phyloP scores from a whole-genome alignment of 2,113 vertebrate genomes.

The Percina caprodes region DNA sequence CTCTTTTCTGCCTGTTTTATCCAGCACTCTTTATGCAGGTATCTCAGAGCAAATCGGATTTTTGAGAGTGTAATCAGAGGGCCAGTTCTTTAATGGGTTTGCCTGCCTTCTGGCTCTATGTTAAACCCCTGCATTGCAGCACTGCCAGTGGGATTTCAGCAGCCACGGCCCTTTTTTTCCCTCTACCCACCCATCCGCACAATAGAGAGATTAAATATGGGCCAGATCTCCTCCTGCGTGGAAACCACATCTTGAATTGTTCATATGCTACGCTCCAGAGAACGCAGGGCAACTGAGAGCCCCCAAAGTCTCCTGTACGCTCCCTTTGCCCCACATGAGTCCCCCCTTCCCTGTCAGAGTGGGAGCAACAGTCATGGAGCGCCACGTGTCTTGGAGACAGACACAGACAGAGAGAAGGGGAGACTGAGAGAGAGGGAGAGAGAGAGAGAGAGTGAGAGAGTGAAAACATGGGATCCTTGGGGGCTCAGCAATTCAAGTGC shows the following conservation, averaged over 20 bases:
- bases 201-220: slow-evolving; percentile 82
- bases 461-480: slow-evolving; percentile 53
- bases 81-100: slow-evolving; percentile 67
- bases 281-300: slow-evolving; percentile 62
- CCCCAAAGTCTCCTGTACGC: slow-evolving; percentile 64
- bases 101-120: slow-evolving; percentile 71
- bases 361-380: slow-evolving; percentile 61
- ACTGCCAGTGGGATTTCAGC: slow-evolving; percentile 79
- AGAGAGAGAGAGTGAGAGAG: slow-evolving; percentile 43
- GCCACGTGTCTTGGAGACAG: slow-evolving; percentile 76
- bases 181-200: slow-evolving; percentile 67
- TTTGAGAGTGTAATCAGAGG: slow-evolving; percentile 42
- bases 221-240: slow-evolving; percentile 71
- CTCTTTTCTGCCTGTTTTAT: neutral
- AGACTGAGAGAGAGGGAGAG: slow-evolving; percentile 32
- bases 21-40: slow-evolving; percentile 13
- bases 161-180: slow-evolving; percentile 62
- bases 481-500: slow-evolving; percentile 66
- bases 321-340: slow-evolving; percentile 34
- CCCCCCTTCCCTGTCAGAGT: slow-evolving; percentile 25
- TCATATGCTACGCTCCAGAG: slow-evolving; percentile 66
- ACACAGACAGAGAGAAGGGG: slow-evolving; percentile 43
- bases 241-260: slow-evolving; percentile 70
- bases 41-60: slow-evolving; percentile 29
- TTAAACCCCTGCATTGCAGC: slow-evolving; percentile 87